These are phyloP conservation scores for Microcebus lehilahytsara DNA, from an alignment of 2,113 vertebrate genomes.

Conservation along the genomic window DNA sequence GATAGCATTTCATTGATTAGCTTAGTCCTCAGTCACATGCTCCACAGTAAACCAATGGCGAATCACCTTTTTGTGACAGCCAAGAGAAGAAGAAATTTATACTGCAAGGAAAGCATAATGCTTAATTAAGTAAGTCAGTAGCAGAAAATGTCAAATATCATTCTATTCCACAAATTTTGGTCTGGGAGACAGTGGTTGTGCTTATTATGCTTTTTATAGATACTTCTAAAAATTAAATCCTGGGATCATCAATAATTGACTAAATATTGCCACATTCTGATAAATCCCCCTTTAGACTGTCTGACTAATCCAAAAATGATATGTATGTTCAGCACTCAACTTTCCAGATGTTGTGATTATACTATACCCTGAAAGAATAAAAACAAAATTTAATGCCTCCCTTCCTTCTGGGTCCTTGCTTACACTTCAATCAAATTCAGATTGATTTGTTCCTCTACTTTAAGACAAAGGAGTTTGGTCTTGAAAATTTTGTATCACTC, in stretches of 20 bases:
- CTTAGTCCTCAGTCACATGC: background rate
- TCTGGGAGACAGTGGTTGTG: background rate
- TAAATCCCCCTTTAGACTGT: background rate
- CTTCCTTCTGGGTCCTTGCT: background rate
- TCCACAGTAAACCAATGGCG: background rate
- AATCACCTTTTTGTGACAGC: background rate
- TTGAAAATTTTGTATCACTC: background rate
- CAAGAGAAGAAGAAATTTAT: background rate
- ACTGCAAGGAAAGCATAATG: background rate
- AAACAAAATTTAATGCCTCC: background rate
- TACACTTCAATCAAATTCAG: background rate
- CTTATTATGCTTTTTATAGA: background rate
- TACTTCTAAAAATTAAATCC: background rate
- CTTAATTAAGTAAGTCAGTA: background rate
- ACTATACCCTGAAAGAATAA: background rate
- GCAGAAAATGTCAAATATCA: background rate
- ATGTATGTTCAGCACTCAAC: background rate
- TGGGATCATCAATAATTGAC: background rate
- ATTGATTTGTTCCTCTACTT: background rate
- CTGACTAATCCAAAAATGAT: background rate
- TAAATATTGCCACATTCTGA: background rate
- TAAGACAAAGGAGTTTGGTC: background rate
- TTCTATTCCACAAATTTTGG: background rate
- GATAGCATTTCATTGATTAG: background rate
- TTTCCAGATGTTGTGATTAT: background rate